These are phyloP conservation scores for Anser cygnoides DNA, from an alignment of 2,113 vertebrate species.

Conservation along the genomic window DNA sequence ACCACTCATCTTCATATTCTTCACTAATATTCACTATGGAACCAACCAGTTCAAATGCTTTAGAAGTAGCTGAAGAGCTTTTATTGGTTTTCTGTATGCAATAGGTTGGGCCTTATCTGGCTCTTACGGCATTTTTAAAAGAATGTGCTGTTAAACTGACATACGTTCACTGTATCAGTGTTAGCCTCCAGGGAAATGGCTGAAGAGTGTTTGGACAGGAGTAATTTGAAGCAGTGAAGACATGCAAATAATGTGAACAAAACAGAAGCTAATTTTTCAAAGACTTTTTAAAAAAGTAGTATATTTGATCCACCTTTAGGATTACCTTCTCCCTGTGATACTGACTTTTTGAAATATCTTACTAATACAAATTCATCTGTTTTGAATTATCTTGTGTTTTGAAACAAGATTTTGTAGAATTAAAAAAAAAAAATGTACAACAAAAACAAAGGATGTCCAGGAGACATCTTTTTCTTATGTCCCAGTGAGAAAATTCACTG, in stretches of 20 bases:
- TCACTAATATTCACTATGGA: background rate
- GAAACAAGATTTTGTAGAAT: background rate
- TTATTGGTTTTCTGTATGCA: background rate
- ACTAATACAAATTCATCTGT: background rate
- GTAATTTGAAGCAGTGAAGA: background rate
- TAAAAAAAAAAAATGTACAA: background rate
- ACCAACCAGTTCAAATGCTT: background rate
- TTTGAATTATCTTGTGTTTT: background rate
- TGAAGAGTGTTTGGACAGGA: background rate
- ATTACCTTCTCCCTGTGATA: constrained; percentile 3
- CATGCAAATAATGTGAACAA: background rate
- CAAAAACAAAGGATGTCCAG: background rate
- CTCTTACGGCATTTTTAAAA: background rate
- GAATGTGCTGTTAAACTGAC: background rate
- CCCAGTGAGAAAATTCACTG: constrained; percentile 41
- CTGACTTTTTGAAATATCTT: constrained; percentile 14
- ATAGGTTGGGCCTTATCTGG: background rate
- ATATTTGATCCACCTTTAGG: background rate
- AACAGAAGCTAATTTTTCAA: background rate
- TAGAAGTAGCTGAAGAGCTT: background rate
- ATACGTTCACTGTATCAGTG: background rate
- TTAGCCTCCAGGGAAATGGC: background rate
- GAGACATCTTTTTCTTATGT: constrained; percentile 7
- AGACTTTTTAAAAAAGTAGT: background rate
- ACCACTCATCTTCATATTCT: background rate